Percentiles rank a stretch among this genome's conserved stretches.
These are phyloP conservation scores for Chamaea fasciata DNA, from an alignment of 2,113 vertebrate species.

Conservation along the genomic window DNA sequence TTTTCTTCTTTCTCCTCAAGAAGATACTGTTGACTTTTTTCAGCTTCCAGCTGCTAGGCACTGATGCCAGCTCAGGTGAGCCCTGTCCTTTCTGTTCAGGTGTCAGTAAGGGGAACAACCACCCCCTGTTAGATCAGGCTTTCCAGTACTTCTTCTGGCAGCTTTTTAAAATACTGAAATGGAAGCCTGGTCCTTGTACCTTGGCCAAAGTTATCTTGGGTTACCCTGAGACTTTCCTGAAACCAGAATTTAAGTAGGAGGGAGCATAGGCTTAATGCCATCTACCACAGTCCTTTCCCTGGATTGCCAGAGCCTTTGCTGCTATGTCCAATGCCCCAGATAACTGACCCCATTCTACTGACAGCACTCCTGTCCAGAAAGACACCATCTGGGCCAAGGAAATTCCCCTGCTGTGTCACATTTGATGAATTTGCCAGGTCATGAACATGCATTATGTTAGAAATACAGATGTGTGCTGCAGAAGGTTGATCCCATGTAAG, in stretches of 20 bases:
- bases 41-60: neutral
- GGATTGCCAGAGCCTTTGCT: neutral
- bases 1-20: neutral
- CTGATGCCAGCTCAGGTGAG: conserved; percentile 4
- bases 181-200: neutral
- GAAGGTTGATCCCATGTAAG: neutral
- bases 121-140: neutral
- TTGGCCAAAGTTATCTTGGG: neutral
- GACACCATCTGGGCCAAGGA: neutral
- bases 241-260: neutral
- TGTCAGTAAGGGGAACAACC: neutral
- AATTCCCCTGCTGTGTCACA: neutral
- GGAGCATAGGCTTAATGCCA: neutral
- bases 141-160: neutral
- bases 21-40: neutral
- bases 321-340: neutral
- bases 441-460: neutral
- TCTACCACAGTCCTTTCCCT: neutral
- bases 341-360: neutral
- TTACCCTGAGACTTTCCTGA: neutral
- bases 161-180: neutral
- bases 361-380: neutral
- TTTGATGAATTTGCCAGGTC: neutral
- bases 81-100: neutral
- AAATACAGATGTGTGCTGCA: neutral